phyloP scores from a whole-genome alignment of 2,888 invertebrate genomes.

The Drosophila hamatofila region DNA sequence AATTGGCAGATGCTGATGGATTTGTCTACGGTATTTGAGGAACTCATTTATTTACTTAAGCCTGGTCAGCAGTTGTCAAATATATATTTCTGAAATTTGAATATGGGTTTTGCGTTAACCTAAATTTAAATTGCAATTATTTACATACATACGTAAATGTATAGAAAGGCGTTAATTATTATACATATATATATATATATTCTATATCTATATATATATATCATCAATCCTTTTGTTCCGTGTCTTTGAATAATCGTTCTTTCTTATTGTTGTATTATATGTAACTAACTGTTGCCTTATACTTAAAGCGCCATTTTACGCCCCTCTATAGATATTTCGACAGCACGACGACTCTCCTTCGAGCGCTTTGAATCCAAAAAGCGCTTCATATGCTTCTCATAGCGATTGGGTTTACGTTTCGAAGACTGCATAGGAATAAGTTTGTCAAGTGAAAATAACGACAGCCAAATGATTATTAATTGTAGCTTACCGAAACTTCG shows the following conservation, averaged over 20 bases:
- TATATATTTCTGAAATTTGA: constrained; percentile 20
- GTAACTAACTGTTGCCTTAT: constrained; percentile 20
- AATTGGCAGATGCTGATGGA: background rate
- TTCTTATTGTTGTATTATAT: background rate
- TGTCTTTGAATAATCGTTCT: constrained; percentile 15
- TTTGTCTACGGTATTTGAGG: constrained; percentile 16
- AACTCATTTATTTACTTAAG: constrained; percentile 35
- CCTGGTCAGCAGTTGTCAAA: constrained; percentile 20
- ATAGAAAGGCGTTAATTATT: constrained; percentile 21
- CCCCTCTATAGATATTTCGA: constrained; percentile 98
- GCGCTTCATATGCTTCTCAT: constrained; percentile 96
- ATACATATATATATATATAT: background rate
- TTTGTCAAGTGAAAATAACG: too few species aligned
- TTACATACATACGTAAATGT: constrained; percentile 17
- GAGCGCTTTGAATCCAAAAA: constrained; percentile 94
- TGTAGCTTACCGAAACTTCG: constrained; percentile 91
- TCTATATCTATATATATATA: constrained; percentile 28
- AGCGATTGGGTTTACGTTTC: constrained; percentile 94
- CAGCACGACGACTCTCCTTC: constrained; percentile 93
- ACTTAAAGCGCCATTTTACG: constrained; percentile 96
- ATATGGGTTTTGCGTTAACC: background rate
- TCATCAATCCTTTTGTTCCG: constrained; percentile 45
- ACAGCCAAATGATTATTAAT: background rate
- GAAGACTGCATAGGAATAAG: constrained; percentile 86
- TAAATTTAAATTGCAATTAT: constrained; percentile 7